Base-by-base conservation (phyloP, 2,888 invertebrate species). In the Polydrusus pterygomalis region DNA sequence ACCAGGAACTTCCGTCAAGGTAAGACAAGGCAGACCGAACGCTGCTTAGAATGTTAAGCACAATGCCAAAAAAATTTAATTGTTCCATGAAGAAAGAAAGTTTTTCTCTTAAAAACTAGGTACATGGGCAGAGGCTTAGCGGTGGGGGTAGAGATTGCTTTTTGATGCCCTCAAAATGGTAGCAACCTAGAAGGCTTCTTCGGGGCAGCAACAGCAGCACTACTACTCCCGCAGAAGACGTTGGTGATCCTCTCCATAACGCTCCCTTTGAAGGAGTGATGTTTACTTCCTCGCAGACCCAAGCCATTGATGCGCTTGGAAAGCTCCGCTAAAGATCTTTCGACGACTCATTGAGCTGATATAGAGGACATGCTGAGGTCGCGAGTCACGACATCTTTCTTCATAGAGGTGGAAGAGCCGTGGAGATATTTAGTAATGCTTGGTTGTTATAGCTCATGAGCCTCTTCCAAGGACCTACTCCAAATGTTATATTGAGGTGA, bases 181-280 rank as follows among this genome's bases (percentile, higher is more conserved):
- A 88, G 80, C 78, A 88, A 82, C 74, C 89, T 84, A 43, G 89
- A 89, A 34, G 89, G 89, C 82, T 89, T 89, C 80, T 89, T 89
- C 11, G 89, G 89, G 15, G 88, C 88, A 13, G 85, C 51, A 18
- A 84, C 82, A 11, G 82, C 81, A 20, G 86, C 85, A 79, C 87
- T 88, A 80, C 86, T 89, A 82, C 89, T 88, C 13, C 95, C 96
- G 87, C 96, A 96, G 75, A 96, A 92, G 30, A 95, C 96, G 86
- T 94, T 95, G 62, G 96, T 95, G 74, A 96, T 95, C 81, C 96
- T 92, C 87, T 96, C 96, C 91, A 96, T 96, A 79, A 96, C 96
- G 86, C 93, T 93, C 30, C 91, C 89, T 78, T 85, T 85, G 79
- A 86, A 83, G 76, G 85, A 85, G 78, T 86, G 87, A 85, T 90